Base-by-base conservation (phyloP, 2,113 vertebrate genomes). In the Semicossyphus pulcher region DNA sequence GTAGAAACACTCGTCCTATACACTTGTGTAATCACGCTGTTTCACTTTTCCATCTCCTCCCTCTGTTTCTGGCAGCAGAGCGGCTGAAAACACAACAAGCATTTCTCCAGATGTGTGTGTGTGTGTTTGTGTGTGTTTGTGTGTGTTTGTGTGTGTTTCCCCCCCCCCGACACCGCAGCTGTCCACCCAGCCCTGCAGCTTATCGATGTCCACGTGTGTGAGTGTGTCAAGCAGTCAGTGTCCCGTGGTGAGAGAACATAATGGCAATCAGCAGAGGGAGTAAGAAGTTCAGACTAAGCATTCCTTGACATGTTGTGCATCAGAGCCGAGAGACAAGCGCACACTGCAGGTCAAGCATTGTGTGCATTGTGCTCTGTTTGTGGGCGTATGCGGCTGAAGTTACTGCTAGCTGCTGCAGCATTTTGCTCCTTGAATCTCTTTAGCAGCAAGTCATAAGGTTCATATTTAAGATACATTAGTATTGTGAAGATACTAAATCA, bases 241-340 rank as follows among this genome's bases (percentile, higher is more conserved):
- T 86, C 83, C 73, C 59, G 47, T 42, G 73, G 84, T 61, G 78
- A 76, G 83, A 76, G 69, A 74, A 69, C 75, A 62, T 58, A 72
- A 80, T 76, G 62, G 73, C 65, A 65, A 88, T 84, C 86, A 86
- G 84, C 64, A 44, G 63, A 74, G 71, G 85, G 88, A 91, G 82
- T 81, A 58, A 67, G 82, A 86, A 80, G 86, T 90, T 91, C 84
- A 85, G 71, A 62, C 44, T 82, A 4, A 86, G 77, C 85, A 91
- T 92, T 91, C 83, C 86, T 52, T 80, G 86, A 84, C 78, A 82
- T 89, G 83, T 91, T 83, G 83, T 72, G 77, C 86, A 79, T 90
- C 80, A 31, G 76, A 74, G 66, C 84, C 71, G 5, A 62, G 87
- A 86, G 85, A 88, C 79, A 64, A 64, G 75, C 61, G 54, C 70